phyloP scores from a whole-genome alignment of 2,113 vertebrate genomes.

The Pedionomus torquatus region DNA sequence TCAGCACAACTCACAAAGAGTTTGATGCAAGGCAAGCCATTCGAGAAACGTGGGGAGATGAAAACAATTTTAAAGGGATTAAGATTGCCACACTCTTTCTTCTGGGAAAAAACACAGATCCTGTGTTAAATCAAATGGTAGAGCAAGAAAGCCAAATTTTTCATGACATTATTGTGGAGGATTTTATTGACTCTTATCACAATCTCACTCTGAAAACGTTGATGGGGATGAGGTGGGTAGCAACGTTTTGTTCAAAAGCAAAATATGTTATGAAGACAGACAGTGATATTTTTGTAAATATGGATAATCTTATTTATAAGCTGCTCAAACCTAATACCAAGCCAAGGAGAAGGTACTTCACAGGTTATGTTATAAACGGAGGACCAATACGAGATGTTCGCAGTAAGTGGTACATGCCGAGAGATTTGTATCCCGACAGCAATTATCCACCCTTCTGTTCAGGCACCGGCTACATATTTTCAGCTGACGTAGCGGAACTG shows the following conservation, averaged over 20 bases:
- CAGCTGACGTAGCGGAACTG: conserved; percentile 93
- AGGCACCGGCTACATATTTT: conserved; percentile 97
- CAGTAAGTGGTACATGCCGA: conserved; percentile 99
- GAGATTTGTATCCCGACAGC: conserved; percentile 95
- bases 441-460: conserved; percentile 98
- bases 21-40: conserved; percentile 97
- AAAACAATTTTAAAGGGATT: conserved; percentile 92
- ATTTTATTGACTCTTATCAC: conserved; percentile 97
- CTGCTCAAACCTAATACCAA: conserved; percentile 95
- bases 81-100: conserved; percentile 92
- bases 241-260: conserved; percentile 94
- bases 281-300: conserved; percentile 99
- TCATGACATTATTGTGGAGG: conserved; percentile 96
- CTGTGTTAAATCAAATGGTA: conserved; percentile 96
- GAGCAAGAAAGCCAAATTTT: conserved; percentile 99
- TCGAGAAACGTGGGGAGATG: conserved; percentile 96
- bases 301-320: conserved; percentile 99
- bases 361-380: conserved; percentile 95
- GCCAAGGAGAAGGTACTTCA: conserved; percentile 94
- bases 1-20: conserved; percentile 97
- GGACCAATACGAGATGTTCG: conserved; percentile 97
- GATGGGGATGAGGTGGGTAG: conserved; percentile 99
- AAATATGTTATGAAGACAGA: conserved; percentile 99
- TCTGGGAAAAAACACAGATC: conserved; percentile 89
- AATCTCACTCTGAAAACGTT: conserved; percentile 97